Base-by-base conservation (phyloP, 2,888 invertebrate species). In the Pocota personata region DNA sequence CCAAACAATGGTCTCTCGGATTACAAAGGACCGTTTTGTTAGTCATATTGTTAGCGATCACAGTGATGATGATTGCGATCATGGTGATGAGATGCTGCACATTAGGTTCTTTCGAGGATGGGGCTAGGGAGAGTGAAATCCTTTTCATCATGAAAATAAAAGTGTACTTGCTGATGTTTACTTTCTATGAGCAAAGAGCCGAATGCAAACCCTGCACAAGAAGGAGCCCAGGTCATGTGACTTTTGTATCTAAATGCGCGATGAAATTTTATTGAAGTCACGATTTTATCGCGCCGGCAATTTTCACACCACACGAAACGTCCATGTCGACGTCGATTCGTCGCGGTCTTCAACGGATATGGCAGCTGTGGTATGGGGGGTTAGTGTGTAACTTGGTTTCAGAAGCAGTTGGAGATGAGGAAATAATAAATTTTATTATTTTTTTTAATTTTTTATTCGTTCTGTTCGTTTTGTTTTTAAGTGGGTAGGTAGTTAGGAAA, bases 231-330 rank as follows among this genome's bases (percentile, higher is more conserved):
- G 86, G 82, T 86, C 86, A 86, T 86, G 86, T 82, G 86, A 86
- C 86, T 86, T 82, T 86, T 82, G 82, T 86, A 72, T 82, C 76
- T 86, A 82, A 82, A 86, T 86, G 86, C 35, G 86, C 86, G 72
- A 86, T 86, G 82, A 82, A 82, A 82, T 86, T 86, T 86, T 86
- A 82, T 86, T 82, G 67, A 64, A 82, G 86, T 86, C 86, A 86
- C 86, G 86, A 82, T 82, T 82, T 86, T 77, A 86, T 86, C 86
- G 76, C 86, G 66, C 76, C 82, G 72, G 43, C 80, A 77, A 86
- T 86, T 82, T 82, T 86, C 86, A 86, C 86, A 86, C 86, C 86
- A 86, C 76, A 86, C 71, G 72, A 77, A 82, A 72, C 35, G 66
- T 64, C 64, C 76, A 66, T 52, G 75, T 55, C 71, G 66, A 48